Evolutionary conservation across 1,140 invertebrate species (phyloP), one percentile per base, ranked within the genome.

Genomic region (Bombus cullumanus): DNA sequence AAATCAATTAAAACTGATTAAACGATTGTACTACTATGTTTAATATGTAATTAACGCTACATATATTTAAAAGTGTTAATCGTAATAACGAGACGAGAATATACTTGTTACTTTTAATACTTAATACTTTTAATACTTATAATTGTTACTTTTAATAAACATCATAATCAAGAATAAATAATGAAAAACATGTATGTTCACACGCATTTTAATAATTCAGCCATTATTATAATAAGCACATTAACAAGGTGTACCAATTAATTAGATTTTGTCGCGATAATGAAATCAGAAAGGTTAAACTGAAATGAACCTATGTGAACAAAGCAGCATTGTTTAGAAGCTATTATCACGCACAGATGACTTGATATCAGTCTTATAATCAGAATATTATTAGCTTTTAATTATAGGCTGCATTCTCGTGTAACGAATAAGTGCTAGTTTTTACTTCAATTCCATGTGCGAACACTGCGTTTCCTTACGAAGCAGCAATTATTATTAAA

Each of bases 201-300:
- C n/a, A n/a, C n/a, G 41, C 9, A 22, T 22, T 53, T 22, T 53
- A 53, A 53, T 53, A 53, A 53, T 53, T 53, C 5, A 22, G 18
- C 3, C 34, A n/a, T 77, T 28, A 39, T 22, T 41, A 6, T 41
- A 77, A 28, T 15, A n/a, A 62, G 34, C 25, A 64, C 18, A 39
- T 18, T n/a, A 39, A 37, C 43, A 22, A 12, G 41, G n/a, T 57
- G 18, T n/a, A 77, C 28, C 53, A 64, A 64, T 77, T 77, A 62
- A 77, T 31, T 41, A 41, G 34, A 41, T 62, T 41, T 41, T 77
- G 41, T 22, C 75, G 9, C 4, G 15, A 37, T 62, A 77, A 64
- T 64, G 37, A 41, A 41, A 43, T 77, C 18, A 13, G 3, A 25
- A 77, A 62, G 75, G 47, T 77, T 28, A 77, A 77, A 39, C 75